phyloP scores from a whole-genome alignment of 2,888 invertebrate species.

The Zygogramma bicolorata region DNA sequence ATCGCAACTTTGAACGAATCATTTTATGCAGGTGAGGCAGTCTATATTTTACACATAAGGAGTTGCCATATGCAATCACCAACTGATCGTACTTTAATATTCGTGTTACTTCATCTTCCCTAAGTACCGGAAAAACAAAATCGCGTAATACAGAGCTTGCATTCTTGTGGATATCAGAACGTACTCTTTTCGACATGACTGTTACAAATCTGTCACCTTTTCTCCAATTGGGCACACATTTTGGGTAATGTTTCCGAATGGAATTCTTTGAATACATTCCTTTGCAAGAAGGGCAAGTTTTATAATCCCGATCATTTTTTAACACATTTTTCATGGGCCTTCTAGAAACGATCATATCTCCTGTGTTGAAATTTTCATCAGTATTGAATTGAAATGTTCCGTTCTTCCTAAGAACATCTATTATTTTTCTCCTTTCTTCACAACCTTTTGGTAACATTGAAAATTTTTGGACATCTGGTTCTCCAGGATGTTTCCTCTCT shows the following conservation, averaged over 20 bases:
- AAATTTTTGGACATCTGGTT: constrained; percentile 16
- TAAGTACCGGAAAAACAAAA: too few species aligned
- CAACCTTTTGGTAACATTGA: constrained; percentile 15
- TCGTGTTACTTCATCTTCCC: too few species aligned
- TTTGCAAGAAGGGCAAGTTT: constrained; percentile 19
- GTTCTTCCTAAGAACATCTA: constrained; percentile 13
- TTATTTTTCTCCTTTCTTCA: constrained; percentile 19
- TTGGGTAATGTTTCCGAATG: constrained; percentile 17
- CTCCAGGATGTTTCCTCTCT: constrained; percentile 2
- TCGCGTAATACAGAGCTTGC: too few species aligned
- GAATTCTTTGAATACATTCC: too few species aligned
- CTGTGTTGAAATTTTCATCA: constrained; percentile 8
- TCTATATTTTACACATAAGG: too few species aligned
- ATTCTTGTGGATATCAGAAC: constrained; percentile 17
- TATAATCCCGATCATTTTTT: constrained; percentile 2
- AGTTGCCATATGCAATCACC: too few species aligned
- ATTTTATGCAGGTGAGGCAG: constrained; percentile 13
- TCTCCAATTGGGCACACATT: too few species aligned
- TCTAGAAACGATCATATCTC: constrained; percentile 19
- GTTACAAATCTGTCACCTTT: too few species aligned
- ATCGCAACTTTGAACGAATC: constrained; percentile 8
- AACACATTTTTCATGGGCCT: neutral
- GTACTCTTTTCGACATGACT: constrained; percentile 16
- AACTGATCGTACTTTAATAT: too few species aligned
- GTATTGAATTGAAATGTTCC: constrained; percentile 17